Base-by-base conservation (phyloP, 2,113 vertebrate species). In the Scopus umbretta region DNA sequence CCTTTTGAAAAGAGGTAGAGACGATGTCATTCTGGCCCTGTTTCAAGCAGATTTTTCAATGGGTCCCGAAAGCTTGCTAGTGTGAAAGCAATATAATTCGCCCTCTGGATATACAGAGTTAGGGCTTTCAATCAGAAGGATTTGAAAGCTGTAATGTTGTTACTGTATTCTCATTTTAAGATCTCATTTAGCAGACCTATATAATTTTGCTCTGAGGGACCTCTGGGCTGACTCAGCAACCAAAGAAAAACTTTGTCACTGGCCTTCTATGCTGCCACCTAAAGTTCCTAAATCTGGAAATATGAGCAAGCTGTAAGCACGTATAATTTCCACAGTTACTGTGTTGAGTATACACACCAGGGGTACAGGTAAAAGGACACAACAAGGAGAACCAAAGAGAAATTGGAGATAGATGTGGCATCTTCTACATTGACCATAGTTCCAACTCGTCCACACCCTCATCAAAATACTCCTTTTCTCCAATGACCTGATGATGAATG, bases 141-240 rank as follows among this genome's bases (percentile, higher is more conserved):
- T 47, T 43, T 94, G 88, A 90, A 94, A 80, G 82, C 56, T 92
- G n/a, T 92, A 74, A 79, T 63, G 47, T 78, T 89, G 65, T 85
- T 96, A 67, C 85, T 82, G 43, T 79, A 79, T 53, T 94, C 81
- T 88, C 88, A 88, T 81, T 90, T 80, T 90, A 88, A 82, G 88
- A 88, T 56, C 66, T 93, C 70, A 68, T 93, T 91, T 92, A 94
- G 38, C 52, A 91, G 52, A 79, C 74, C 58, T 56, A 75, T 58
- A 23, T 56, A 75, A 86, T 75, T 92, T 95, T 90, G 75, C 75
- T 83, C 86, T 61, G 40, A 95, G 86, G 58, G 32, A 95, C 67
- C 80, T 75, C 71, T 83, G 75, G 56, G 79, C 83, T 96, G 56
- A 96, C 49, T 97, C 91, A 94, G 84, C 75, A 92, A 68, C 42